Conservation (phyloP, 2,888 invertebrate species). For the Epinotia ramella region DNA sequence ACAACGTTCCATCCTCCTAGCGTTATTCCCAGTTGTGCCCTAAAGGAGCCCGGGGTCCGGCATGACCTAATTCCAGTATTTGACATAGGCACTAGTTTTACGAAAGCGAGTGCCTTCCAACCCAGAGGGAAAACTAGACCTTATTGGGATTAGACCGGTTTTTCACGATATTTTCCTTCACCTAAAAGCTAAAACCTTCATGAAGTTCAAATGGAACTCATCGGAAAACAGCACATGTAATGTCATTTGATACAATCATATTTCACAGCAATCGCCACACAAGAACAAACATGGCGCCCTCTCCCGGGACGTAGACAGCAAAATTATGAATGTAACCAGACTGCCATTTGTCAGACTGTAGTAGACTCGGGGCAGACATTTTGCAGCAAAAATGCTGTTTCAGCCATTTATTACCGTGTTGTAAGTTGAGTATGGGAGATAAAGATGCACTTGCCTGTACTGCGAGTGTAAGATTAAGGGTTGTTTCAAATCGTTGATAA, state of each 20-base stretch:
- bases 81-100: too few relatives aligned
- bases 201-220: not conserved
- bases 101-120: too few relatives aligned
- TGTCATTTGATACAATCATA: slow-evolving; percentile 13
- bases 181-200: too few relatives aligned
- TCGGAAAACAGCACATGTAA: not conserved
- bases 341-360: slow-evolving; percentile 32
- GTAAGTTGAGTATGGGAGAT: not conserved
- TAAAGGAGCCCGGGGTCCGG: too few relatives aligned
- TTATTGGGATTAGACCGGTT: too few relatives aligned
- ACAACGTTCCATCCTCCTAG: too few relatives aligned
- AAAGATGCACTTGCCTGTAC: not conserved
- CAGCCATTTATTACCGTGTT: slow-evolving; percentile 32
- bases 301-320: slow-evolving; percentile 19
- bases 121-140: too few relatives aligned
- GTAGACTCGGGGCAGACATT: slow-evolving; percentile 29
- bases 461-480: too few relatives aligned
- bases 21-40: too few relatives aligned
- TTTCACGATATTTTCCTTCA: too few relatives aligned
- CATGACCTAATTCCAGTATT: too few relatives aligned
- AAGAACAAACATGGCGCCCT: slow-evolving; percentile 6
- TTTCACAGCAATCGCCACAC: slow-evolving; percentile 21
- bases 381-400: slow-evolving; percentile 27
- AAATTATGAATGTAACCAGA: slow-evolving; percentile 41
- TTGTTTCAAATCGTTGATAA: too few relatives aligned